phyloP scores from a whole-genome alignment of 1,140 invertebrate species.

The Macrotrachela quadricornifera region DNA sequence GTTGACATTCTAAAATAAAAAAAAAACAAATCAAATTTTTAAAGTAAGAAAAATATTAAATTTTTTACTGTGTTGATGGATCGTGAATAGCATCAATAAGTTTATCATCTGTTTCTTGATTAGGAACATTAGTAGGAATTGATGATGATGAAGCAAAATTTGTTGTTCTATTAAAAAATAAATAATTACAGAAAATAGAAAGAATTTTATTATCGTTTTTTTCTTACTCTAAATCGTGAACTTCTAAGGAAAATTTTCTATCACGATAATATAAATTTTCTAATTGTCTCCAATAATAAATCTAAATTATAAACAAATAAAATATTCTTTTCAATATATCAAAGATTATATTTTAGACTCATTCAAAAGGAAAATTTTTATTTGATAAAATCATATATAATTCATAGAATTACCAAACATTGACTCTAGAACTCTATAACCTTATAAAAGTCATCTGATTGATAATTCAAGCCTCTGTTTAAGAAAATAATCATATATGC shows the following conservation, averaged over 20 bases:
- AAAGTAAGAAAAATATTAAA: too few relatives aligned
- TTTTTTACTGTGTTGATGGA: too few relatives aligned
- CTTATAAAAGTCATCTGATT: too few relatives aligned
- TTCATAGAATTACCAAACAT: slow-evolving; percentile 34
- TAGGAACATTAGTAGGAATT: too few relatives aligned
- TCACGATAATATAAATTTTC: slow-evolving; percentile 41
- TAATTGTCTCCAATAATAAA: slow-evolving; percentile 37
- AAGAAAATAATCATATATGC: too few relatives aligned
- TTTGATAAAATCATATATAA: slow-evolving; percentile 38
- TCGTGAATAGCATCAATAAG: too few relatives aligned
- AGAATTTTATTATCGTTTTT: background rate
- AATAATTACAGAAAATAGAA: background rate
- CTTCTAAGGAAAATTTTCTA: slow-evolving; percentile 40
- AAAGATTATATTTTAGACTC: slow-evolving; percentile 31
- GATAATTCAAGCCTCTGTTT: too few relatives aligned
- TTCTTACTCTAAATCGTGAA: slow-evolving; percentile 29
- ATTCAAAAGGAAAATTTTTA: slow-evolving; percentile 36
- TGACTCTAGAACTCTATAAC: too few relatives aligned
- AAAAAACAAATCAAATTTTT: too few relatives aligned
- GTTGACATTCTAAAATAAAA: too few relatives aligned
- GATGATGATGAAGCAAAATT: background rate
- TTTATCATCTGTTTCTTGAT: too few relatives aligned
- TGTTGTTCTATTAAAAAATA: background rate
- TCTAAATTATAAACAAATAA: slow-evolving; percentile 17
- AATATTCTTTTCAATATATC: slow-evolving; percentile 32